phyloP scores from a whole-genome alignment of 1,140 invertebrate genomes.

The Leptonema lineaticorne region DNA sequence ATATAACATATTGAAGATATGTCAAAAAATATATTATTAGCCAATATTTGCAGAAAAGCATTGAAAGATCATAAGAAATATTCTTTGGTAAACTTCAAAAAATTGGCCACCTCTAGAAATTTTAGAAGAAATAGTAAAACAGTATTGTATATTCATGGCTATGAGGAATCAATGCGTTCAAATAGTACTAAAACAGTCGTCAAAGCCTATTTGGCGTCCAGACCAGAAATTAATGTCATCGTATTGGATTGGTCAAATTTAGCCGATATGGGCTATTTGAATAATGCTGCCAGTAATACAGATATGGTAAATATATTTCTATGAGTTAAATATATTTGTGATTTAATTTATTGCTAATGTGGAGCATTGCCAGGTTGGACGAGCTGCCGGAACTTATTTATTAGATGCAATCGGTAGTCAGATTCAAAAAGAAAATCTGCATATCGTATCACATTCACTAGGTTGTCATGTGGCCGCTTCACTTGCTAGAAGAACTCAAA shows the following conservation, averaged over 20 bases:
- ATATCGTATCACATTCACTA: conserved; percentile 53
- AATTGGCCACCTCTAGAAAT: conserved; percentile 5
- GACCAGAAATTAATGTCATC: conserved; percentile 51
- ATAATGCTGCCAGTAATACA: conserved; percentile 56
- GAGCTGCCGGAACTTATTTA: conserved; percentile 41
- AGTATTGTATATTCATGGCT: conserved; percentile 60
- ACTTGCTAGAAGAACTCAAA: conserved; percentile 48
- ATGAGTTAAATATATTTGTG: neutral
- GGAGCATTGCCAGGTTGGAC: conserved; percentile 42
- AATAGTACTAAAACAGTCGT: conserved; percentile 56
- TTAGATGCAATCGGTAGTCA: conserved; percentile 42
- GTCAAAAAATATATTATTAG: too few species aligned
- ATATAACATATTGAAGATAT: neutral
- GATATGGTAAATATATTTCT: conserved; percentile 48
- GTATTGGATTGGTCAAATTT: conserved; percentile 64
- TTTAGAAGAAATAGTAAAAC: conserved; percentile 42
- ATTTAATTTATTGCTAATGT: neutral
- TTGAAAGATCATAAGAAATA: conserved; percentile 11
- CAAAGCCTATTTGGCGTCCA: conserved; percentile 50
- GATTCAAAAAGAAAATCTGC: conserved; percentile 42
- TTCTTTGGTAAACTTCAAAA: conserved; percentile 27
- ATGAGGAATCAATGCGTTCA: conserved; percentile 56
- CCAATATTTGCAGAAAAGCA: conserved; percentile 26
- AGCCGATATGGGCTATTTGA: conserved; percentile 58
- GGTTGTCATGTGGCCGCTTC: conserved; percentile 54